Base-by-base conservation (phyloP, 2,797 vertebrate genomes). In the Phataginus tetradactyla region DNA sequence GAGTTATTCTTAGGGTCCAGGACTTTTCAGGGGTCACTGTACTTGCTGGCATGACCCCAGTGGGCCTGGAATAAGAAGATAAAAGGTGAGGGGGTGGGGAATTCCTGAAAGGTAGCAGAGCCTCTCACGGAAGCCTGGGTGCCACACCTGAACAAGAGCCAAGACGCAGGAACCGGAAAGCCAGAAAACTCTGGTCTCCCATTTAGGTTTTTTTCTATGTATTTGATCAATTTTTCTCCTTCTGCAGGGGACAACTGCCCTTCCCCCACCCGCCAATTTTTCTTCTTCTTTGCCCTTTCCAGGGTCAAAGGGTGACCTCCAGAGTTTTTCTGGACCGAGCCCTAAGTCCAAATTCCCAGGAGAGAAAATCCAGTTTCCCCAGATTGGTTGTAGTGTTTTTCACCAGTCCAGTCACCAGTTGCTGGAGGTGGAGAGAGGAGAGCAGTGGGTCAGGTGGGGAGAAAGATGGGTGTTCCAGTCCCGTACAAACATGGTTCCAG, bases 271-370 rank as follows among this genome's bases (percentile, higher is more conserved):
- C 11, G 11, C 45, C 45, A 45, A 12, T 57, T 25, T 78, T 68
- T 64, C 59, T 72, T 4, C 5, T 25, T 32, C 69, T 79, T 79
- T 92, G 32, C 5, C 25, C 53, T 55, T n/a, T 63, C 53, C 29
- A 39, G 3, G 18, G n/a, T 17, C 32, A 77, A 39, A 75, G 39
- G 66, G 49, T 51, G 83, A 51, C 11, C 12, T 69, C 57, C 68
- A 88, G 72, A 88, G 7, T 89, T 72, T 77, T 81, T 39, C 86
- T 93, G 34, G 61, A 75, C 72, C 64, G 87, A 75, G 75, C 55
- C 7, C 23, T 4, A 39, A 72, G 69, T 86, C 20, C 59, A 85
- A 86, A 68, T 95, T 66, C 51, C 42, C 68, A 53, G 64, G 53
- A 61, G 25, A 79, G 66, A 69, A 88, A 84, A 89, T 55, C 11